Evolutionary conservation across 2,797 vertebrate species (phyloP).

Genomic region (Loris lydekkerianus): DNA sequence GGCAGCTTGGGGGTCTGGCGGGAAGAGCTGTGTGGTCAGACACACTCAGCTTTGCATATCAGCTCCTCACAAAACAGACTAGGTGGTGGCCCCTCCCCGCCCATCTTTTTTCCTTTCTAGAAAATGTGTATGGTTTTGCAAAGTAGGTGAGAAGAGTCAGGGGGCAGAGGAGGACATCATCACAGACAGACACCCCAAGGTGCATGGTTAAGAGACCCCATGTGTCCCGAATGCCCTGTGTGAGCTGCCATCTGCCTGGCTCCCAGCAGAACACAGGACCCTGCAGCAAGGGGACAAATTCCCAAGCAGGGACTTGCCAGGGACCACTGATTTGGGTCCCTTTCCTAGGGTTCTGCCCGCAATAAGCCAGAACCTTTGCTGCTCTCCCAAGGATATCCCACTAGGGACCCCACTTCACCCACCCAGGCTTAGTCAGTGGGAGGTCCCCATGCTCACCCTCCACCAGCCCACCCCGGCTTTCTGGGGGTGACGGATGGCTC

Average conservation of each 20-base stretch:
- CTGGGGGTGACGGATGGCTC: neutral
- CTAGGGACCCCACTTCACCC: neutral
- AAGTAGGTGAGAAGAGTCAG: neutral
- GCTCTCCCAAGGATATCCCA: no score
- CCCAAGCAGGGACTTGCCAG: neutral
- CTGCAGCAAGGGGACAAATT: neutral
- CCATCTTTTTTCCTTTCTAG: neutral
- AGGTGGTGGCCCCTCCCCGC: accelerated
- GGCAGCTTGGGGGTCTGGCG: neutral
- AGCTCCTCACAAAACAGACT: accelerated
- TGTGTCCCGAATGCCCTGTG: accelerated
- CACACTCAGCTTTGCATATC: neutral
- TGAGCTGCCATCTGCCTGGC: neutral
- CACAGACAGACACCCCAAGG: neutral
- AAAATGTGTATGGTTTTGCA: neutral
- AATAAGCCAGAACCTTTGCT: neutral
- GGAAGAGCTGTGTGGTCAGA: neutral
- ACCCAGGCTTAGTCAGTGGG: neutral
- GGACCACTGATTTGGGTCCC: neutral
- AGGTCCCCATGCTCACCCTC: neutral
- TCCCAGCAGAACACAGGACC: no score
- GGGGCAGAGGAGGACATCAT: neutral
- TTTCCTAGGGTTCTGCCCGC: neutral
- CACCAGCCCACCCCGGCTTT: neutral
- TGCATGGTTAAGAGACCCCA: neutral